These are phyloP conservation scores for Nymphalis io DNA, from an alignment of 1,140 invertebrate genomes.

Conservation along the genomic window DNA sequence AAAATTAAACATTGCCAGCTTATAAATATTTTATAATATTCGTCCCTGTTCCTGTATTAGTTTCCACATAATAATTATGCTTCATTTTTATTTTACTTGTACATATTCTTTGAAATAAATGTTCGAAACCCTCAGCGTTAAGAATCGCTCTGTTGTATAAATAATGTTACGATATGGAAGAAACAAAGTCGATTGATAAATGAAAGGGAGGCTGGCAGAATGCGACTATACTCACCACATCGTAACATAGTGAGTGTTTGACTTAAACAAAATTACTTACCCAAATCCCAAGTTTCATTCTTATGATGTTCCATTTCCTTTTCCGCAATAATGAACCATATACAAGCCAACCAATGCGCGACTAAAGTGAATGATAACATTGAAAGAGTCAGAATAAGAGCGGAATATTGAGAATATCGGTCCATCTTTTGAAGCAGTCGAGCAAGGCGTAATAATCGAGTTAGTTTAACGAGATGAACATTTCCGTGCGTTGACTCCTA, in stretches of 20 bases:
- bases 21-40: no score
- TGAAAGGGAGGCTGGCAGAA: neutral
- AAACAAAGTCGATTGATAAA: constrained; percentile 13
- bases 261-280: constrained; percentile 79
- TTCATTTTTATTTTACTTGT: no score
- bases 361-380: constrained; percentile 98
- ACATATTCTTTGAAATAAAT: no score
- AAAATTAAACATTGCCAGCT: no score
- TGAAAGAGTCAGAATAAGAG: constrained; percentile 96
- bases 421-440: constrained; percentile 98
- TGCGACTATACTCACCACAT: neutral
- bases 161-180: constrained; percentile 1
- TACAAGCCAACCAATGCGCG: constrained; percentile 99
- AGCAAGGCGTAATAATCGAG: constrained; percentile 93
- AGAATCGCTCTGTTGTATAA: neutral
- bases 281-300: constrained; percentile 86
- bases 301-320: constrained; percentile 88
- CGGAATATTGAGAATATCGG: constrained; percentile 96
- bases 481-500: constrained; percentile 84
- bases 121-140: neutral
- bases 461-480: constrained; percentile 97
- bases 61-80: no score
- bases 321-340: constrained; percentile 98
- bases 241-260: neutral
- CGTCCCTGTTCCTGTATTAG: no score